Evolutionary conservation across 2,888 invertebrate genomes (phyloP).

Genomic region (Sabellastarte sp.): DNA sequence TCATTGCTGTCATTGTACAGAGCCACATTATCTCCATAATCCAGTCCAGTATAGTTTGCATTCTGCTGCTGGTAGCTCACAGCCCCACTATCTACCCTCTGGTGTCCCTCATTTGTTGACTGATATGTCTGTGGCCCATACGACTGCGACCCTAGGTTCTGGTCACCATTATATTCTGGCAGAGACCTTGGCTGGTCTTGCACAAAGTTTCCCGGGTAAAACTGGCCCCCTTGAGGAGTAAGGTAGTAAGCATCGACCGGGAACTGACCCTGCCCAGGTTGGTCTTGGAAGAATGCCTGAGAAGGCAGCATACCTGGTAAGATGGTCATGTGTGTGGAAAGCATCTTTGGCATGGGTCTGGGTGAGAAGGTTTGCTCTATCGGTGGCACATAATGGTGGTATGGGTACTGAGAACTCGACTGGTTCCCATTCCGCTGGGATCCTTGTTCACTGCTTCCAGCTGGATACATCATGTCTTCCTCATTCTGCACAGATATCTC

Average conservation of each 20-base stretch:
- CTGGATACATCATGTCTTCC: not conserved
- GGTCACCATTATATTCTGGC: not conserved
- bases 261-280: not conserved
- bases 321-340: not conserved
- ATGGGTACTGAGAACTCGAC: not conserved
- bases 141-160: too few species aligned
- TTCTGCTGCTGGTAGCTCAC: too few species aligned
- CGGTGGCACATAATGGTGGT: not conserved
- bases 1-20: too few species aligned
- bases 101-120: too few species aligned
- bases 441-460: not conserved
- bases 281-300: not conserved
- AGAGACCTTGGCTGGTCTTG: not conserved
- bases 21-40: too few species aligned
- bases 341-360: not conserved
- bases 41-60: too few species aligned
- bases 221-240: not conserved
- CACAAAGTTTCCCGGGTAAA: not conserved
- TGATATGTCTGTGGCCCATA: too few species aligned
- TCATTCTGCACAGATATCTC: not conserved
- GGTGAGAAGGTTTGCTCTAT: not conserved
- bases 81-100: too few species aligned
- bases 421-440: too few species aligned
- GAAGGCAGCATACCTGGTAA: not conserved
- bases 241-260: not conserved